Conservation (phyloP, 2,113 vertebrate species). For the Saimiri boliviensis region DNA sequence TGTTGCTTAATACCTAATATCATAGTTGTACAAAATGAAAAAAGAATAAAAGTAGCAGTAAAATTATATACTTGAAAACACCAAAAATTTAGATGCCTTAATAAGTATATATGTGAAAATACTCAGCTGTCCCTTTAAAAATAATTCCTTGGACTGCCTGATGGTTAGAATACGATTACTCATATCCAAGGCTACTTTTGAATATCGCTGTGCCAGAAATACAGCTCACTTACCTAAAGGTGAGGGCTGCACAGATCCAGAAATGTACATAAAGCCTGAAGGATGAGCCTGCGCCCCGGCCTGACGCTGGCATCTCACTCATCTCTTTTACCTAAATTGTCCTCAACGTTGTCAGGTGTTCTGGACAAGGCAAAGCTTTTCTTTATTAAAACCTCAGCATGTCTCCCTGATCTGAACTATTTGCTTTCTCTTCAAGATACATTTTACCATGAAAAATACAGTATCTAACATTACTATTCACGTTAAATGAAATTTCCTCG, state of each 20-base stretch:
- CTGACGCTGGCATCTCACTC: background rate
- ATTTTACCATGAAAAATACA: slow-evolving; percentile 33
- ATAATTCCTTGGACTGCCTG: background rate
- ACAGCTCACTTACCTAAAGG: background rate
- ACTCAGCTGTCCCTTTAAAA: slow-evolving; percentile 7
- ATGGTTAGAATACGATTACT: background rate
- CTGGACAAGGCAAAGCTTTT: background rate
- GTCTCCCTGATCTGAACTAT: slow-evolving; percentile 19
- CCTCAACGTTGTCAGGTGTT: background rate
- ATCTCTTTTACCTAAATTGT: background rate
- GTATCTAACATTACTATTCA: background rate
- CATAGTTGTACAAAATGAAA: slow-evolving; percentile 37
- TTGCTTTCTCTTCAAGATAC: slow-evolving; percentile 44
- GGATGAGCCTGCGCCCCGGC: background rate
- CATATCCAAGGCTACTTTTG: background rate
- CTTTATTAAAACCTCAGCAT: slow-evolving; percentile 38
- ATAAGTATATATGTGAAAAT: slow-evolving; percentile 44
- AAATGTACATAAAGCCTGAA: background rate
- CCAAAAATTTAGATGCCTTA: slow-evolving; percentile 72
- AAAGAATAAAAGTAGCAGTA: slow-evolving; percentile 46
- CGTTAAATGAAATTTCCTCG: slow-evolving; percentile 54
- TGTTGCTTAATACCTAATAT: slow-evolving; percentile 25
- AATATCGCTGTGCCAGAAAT: slow-evolving; percentile 18
- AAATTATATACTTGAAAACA: slow-evolving; percentile 66
- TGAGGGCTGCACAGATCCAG: background rate